Base-by-base conservation (phyloP, 2,888 invertebrate genomes). In the Diadegma fenestrale region DNA sequence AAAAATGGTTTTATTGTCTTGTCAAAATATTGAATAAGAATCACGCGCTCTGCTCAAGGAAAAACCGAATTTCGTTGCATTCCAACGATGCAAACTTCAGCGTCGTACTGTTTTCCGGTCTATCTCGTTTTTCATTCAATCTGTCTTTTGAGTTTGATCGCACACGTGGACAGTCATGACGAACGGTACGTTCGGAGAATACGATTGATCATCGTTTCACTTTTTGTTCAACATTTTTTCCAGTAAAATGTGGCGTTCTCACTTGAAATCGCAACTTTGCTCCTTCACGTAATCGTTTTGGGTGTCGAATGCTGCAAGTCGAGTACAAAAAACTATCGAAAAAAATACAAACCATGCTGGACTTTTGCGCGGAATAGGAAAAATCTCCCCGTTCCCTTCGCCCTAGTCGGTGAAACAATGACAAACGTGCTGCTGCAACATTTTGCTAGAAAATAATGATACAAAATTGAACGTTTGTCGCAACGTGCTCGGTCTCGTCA, bases 391-490 rank as follows among this genome's bases (percentile, higher is more conserved):
- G 8, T 26, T 19, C 26, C 54, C 12, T 14, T 22, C 10, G 14
- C 12, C 76, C 63, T 33, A 37, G 30, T 58, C 66, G 30, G 6
- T 22, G 22, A 22, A 30, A 73, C 54, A 48, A 26, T 71, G 37
- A 51, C 37, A 72, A 80, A 72, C 66, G 58, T 61, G 73, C 45
- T 61, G 73, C 45, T 33, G 69, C 73, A 54, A 69, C 61, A 80
- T 76, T 79, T 85, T 78, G 54, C 75, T 82, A 41, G 64, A 80
- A 66, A 78, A 82, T 41, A 63, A 45, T 45, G 63, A 72, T 41
- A 12, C 30, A 72, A 66, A 82, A 85, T 79, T 80, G 58, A 85
- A 82, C 69, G 72, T 61, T 30, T 76, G 68, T 78, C 69, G 76
- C 79, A 80, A 68, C 41, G 78, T 37, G 83, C 68, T 63, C 4